Evolutionary conservation across 2,113 vertebrate species (phyloP), one percentile per base, ranked within the genome.

Genomic region (Arvicanthis niloticus): DNA sequence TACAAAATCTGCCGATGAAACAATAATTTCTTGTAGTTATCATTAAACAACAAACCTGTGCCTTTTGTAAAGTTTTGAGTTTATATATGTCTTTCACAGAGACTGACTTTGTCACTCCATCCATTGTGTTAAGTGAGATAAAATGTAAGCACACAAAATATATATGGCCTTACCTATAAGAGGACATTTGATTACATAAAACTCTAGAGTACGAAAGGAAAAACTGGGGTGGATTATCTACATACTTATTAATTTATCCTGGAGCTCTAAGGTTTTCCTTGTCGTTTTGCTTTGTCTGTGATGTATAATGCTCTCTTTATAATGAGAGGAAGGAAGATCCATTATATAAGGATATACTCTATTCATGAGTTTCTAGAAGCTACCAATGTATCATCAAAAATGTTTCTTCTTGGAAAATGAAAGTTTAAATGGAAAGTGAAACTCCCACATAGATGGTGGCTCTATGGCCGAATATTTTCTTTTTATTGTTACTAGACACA

Each of bases 381-480:
- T 97, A 31, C 95, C 81, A 93, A 91, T 24, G 31, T 97, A 92
- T 94, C 45, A 95, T 97, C 92, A 96, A 60, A 92, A 93, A 16
- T 91, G 29, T 65, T 96, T 98, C 97, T 88, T 96, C 67, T 96
- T 84, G 56, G 97, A 92, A 88, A 98, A 96, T 93, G 60, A 95
- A 98, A 95, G 58, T 97, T 93, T 97, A 94, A 98, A 97, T 97
- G 82, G 91, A 97, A 98, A 98, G 97, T 97, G 96, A 97, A 96
- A n/a, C 88, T 96, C 84, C 95, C 51, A 85, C 9, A 5, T 72
- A 62, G 93, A 84, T 45, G 96, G 91, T 68, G 51, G 94, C 96
- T 53, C 40, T 93, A 91, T 87, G 84, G 48, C 91, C 78, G 40
- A 89, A 96, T 3, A 94, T 97, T 98, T 97, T 98, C 95, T 75